Evolutionary conservation across 2,797 vertebrate genomes (phyloP).

Genomic region (Chloroceryle amazona): DNA sequence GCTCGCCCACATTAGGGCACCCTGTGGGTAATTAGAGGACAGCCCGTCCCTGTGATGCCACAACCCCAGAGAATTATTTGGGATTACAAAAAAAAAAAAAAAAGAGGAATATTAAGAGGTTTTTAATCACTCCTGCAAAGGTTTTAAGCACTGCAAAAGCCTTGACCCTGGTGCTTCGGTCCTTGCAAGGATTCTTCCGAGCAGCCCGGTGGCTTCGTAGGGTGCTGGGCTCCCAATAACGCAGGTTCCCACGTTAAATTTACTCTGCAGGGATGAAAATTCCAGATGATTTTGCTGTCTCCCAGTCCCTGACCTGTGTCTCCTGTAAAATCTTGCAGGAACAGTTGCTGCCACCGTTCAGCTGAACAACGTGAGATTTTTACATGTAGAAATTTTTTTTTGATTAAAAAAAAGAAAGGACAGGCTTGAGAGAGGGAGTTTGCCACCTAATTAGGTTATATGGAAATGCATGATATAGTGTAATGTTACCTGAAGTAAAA

Average conservation of each 20-base stretch:
- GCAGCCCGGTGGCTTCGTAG: not conserved
- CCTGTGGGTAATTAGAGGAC: not conserved
- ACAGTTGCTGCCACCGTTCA: rapidly evolving
- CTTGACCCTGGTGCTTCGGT: not conserved
- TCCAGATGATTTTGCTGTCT: not conserved
- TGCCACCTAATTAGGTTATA: constrained; percentile 11
- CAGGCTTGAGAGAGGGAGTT: not conserved
- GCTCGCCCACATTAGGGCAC: rapidly evolving
- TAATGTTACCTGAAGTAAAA: constrained; percentile 70
- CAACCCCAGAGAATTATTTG: no score
- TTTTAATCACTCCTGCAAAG: not conserved
- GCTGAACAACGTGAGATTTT: not conserved
- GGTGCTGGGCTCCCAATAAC: not conserved
- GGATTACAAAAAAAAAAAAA: not conserved
- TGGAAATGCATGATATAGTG: not conserved
- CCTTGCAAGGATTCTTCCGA: not conserved
- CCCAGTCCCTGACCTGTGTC: not conserved
- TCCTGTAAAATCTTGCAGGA: not conserved
- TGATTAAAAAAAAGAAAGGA: not conserved
- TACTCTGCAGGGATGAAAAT: not conserved
- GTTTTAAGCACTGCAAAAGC: not conserved
- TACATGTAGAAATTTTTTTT: not conserved
- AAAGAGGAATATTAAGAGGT: not conserved
- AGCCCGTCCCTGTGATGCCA: no score
- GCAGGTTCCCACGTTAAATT: not conserved